Evolutionary conservation across 2,888 invertebrate genomes (phyloP).

Genomic region (Temnothorax ravouxi): DNA sequence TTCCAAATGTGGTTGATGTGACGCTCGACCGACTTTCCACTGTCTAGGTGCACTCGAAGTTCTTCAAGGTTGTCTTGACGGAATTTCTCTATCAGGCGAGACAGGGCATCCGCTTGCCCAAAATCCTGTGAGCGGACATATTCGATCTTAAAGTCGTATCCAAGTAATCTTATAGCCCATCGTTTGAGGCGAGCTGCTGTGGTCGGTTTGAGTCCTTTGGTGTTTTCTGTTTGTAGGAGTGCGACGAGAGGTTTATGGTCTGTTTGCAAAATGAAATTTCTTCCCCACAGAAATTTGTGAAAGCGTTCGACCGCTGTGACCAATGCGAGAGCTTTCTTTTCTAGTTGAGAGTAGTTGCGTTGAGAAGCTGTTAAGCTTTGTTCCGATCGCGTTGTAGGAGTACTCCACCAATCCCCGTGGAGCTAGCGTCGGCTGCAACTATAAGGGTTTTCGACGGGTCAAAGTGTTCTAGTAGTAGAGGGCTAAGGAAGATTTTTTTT

Average conservation of each 20-base stretch:
- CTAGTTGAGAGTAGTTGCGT: slow-evolving; percentile 17
- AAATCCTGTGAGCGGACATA: not conserved
- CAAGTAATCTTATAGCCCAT: not conserved
- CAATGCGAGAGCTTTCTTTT: not conserved
- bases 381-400: slow-evolving; percentile 4
- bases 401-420: not conserved
- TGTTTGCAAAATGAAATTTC: not conserved
- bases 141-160: slow-evolving; percentile 11
- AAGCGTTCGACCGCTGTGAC: slow-evolving; percentile 3
- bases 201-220: not conserved
- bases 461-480: no score
- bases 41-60: not conserved
- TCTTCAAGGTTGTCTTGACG: not conserved
- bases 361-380: not conserved
- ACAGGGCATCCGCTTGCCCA: slow-evolving; percentile 10
- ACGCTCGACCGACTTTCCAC: no score
- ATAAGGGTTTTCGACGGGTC: not conserved
- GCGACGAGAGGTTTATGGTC: slow-evolving; percentile 16
- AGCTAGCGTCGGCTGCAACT: not conserved
- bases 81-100: not conserved
- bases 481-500: no score
- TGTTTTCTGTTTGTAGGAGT: not conserved
- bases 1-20: no score
- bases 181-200: not conserved
- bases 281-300: not conserved